Evolutionary conservation across 2,113 vertebrate species (phyloP).

Genomic region (Gobiocypris rarus): DNA sequence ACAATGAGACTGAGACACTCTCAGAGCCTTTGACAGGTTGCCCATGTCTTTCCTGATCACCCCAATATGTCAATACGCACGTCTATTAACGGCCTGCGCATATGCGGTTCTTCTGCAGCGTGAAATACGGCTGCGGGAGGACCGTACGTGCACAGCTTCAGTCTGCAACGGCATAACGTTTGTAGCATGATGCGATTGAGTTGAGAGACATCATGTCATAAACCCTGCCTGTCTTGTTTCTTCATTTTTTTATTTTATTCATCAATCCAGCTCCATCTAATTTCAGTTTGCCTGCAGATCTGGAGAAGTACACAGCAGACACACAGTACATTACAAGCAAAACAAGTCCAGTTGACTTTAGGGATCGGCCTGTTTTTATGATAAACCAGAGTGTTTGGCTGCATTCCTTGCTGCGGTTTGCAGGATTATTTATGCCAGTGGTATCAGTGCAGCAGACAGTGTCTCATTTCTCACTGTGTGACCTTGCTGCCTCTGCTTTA

Average conservation of each 20-base stretch:
- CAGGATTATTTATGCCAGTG: conserved; percentile 27
- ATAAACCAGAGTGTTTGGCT: conserved; percentile 21
- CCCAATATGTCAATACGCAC: conserved; percentile 39
- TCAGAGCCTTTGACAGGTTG: conserved; percentile 91
- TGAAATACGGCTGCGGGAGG: conserved; percentile 38
- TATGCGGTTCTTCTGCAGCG: conserved; percentile 29
- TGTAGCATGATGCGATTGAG: conserved; percentile 65
- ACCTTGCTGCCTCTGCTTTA: background rate
- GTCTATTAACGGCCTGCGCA: conserved; percentile 28
- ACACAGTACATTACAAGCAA: background rate
- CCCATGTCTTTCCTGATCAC: conserved; percentile 78
- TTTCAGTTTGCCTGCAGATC: conserved; percentile 35
- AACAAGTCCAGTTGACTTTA: background rate
- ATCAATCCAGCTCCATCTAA: conserved; percentile 33
- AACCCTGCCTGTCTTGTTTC: conserved; percentile 27
- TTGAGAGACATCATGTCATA: conserved; percentile 41
- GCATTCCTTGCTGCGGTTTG: conserved; percentile 22
- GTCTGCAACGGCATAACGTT: conserved; percentile 37
- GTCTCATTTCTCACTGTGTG: conserved; percentile 20
- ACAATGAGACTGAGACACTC: conserved; percentile 93
- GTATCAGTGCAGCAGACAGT: conserved; percentile 1
- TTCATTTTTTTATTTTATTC: conserved; percentile 22
- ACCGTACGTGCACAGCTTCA: conserved; percentile 47
- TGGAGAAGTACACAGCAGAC: conserved; percentile 9
- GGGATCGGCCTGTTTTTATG: conserved; percentile 8